Percentiles rank a stretch among this genome's conserved stretches.
Evolutionary conservation across 2,888 invertebrate genomes (phyloP).

Genomic region (Machimus atricapillus): DNA sequence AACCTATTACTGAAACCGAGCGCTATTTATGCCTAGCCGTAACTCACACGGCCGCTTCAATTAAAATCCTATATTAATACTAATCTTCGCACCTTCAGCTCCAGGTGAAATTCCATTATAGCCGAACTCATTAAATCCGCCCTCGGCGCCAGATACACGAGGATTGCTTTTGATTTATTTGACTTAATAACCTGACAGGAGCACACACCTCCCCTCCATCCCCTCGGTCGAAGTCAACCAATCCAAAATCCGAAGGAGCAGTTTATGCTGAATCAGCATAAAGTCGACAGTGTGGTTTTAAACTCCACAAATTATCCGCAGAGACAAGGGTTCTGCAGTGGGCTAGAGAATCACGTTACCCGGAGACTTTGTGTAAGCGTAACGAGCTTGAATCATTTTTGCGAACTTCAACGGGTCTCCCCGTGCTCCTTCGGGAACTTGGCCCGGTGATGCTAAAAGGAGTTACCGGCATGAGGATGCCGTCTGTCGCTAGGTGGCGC

Average conservation of each 20-base stretch:
- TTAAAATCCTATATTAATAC: background rate
- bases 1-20: background rate
- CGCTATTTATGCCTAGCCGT: background rate
- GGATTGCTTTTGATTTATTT: conserved; percentile 42
- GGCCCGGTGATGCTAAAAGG: background rate
- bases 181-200: conserved; percentile 45
- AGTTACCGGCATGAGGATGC: background rate
- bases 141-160: conserved; percentile 2
- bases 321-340: background rate
- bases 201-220: conserved; percentile 22
- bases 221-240: background rate
- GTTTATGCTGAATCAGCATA: conserved; percentile 23
- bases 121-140: conserved; percentile 11
- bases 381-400: conserved; percentile 11
- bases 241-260: conserved; percentile 12
- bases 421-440: background rate
- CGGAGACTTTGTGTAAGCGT: conserved; percentile 15
- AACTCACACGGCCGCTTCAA: background rate
- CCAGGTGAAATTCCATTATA: conserved; percentile 11
- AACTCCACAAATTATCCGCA: conserved; percentile 36
- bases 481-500: background rate
- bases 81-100: background rate
- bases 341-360: conserved; percentile 1
- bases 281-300: conserved; percentile 30
- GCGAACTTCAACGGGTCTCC: background rate